Evolutionary conservation across 2,113 vertebrate genomes (phyloP).

Genomic region (Brachionichthys hirsutus): DNA sequence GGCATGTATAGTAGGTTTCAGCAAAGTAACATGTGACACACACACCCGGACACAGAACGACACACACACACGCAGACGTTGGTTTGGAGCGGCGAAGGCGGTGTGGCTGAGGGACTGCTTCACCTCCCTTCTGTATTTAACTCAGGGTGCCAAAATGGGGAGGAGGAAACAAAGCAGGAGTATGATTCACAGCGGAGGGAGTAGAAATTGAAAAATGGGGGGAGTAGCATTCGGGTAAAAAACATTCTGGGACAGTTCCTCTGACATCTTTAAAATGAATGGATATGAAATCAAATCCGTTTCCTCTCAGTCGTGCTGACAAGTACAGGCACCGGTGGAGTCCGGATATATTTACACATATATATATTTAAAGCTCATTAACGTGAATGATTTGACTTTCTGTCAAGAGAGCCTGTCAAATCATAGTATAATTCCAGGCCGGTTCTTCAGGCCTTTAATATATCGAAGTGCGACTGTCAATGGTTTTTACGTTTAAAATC

Average conservation of each 20-base stretch:
- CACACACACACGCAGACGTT: conserved; percentile 62
- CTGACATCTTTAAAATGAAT: conserved; percentile 33
- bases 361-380: conserved; percentile 51
- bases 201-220: too few species aligned
- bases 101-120: conserved; percentile 62
- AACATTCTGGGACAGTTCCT: conserved; percentile 26
- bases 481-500: conserved; percentile 52
- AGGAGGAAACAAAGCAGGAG: conserved; percentile 74
- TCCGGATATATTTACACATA: conserved; percentile 34
- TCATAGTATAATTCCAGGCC: conserved; percentile 50
- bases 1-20: conserved; percentile 43
- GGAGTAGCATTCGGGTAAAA: conserved; percentile 16
- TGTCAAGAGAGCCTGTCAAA: conserved; percentile 48
- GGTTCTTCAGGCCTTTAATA: conserved; percentile 61
- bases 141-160: conserved; percentile 83
- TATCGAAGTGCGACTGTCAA: conserved; percentile 47
- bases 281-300: conserved; percentile 34
- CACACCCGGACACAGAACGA: conserved; percentile 50
- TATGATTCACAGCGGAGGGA: conserved; percentile 43
- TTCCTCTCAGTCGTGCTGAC: conserved; percentile 40
- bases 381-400: conserved; percentile 59
- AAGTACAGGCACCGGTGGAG: conserved; percentile 36
- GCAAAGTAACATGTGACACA: conserved; percentile 47
- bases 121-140: conserved; percentile 80
- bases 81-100: conserved; percentile 55